These are phyloP conservation scores for Drosophila monieri DNA, from an alignment of 2,888 invertebrate genomes.

Conservation along the genomic window DNA sequence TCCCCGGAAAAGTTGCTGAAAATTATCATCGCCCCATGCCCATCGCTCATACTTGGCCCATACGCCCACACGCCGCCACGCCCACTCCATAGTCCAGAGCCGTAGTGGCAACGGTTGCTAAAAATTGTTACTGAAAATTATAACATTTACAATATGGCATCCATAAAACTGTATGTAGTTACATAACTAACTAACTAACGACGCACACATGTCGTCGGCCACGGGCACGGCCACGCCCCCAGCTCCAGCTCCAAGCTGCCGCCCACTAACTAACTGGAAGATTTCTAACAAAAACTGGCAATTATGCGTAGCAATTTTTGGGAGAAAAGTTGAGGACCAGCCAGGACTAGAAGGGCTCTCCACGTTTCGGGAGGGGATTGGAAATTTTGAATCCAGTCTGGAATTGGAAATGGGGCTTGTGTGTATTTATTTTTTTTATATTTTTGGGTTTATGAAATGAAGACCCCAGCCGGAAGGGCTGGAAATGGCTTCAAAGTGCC, in stretches of 20 bases:
- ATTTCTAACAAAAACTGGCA: slow-evolving; percentile 58
- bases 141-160: slow-evolving; percentile 75
- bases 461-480: not conserved
- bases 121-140: slow-evolving; percentile 75
- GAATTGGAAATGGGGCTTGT: slow-evolving; percentile 1
- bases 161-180: slow-evolving; percentile 76
- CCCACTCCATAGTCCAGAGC: not conserved
- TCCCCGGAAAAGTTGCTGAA: slow-evolving; percentile 65
- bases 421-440: too few species aligned
- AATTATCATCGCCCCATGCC: slow-evolving; percentile 63
- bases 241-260: too few species aligned
- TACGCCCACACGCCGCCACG: not conserved
- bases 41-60: slow-evolving; percentile 14
- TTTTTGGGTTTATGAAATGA: not conserved
- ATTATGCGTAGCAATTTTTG: slow-evolving; percentile 64
- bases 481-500: not conserved
- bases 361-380: slow-evolving; percentile 15
- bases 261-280: slow-evolving; percentile 15
- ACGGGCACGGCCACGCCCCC: not conserved
- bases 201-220: slow-evolving; percentile 63
- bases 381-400: slow-evolving; percentile 3
- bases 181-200: slow-evolving; percentile 76
- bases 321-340: slow-evolving; percentile 21
- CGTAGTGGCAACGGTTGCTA: slow-evolving; percentile 31
- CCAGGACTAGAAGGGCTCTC: slow-evolving; percentile 29